phyloP scores from a whole-genome alignment of 1,140 invertebrate genomes.

The Popillia japonica region DNA sequence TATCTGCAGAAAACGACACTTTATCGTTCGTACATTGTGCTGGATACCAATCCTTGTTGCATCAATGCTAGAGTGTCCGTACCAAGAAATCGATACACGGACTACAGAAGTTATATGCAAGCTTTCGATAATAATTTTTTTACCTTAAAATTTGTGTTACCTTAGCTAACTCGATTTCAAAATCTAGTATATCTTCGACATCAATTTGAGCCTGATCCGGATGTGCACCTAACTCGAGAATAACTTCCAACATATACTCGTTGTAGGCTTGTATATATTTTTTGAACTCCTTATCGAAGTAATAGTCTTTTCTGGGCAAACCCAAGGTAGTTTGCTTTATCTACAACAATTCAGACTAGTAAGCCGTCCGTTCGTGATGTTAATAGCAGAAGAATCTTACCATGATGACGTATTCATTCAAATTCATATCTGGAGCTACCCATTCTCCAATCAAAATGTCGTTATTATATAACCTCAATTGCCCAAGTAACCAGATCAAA shows the following conservation, averaged over 20 bases:
- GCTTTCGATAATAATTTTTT: too few species aligned
- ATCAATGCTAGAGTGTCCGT: too few species aligned
- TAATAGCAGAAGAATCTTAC: too few species aligned
- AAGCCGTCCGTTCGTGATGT: too few species aligned
- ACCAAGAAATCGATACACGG: too few species aligned
- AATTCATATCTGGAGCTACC: conserved; percentile 89
- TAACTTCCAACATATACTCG: conserved; percentile 76
- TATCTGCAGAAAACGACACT: too few species aligned
- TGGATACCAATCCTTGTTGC: too few species aligned
- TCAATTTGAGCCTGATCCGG: conserved; percentile 66
- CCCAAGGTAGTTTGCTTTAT: conserved; percentile 89
- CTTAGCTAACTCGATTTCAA: conserved; percentile 82
- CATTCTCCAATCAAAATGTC: conserved; percentile 84
- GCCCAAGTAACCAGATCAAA: conserved; percentile 78
- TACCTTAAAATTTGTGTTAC: too few species aligned
- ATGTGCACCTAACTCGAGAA: conserved; percentile 72
- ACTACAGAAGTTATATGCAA: too few species aligned
- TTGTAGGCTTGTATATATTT: conserved; percentile 82
- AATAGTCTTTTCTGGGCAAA: conserved; percentile 86
- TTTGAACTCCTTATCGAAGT: conserved; percentile 73
- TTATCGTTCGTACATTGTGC: too few species aligned
- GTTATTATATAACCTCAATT: conserved; percentile 82
- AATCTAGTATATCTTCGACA: conserved; percentile 79
- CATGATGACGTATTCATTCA: conserved; percentile 85
- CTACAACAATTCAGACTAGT: conserved; percentile 61